These are phyloP conservation scores for Pristionchus pacificus DNA, from an alignment of 1,140 invertebrate genomes.

Conservation along the genomic window DNA sequence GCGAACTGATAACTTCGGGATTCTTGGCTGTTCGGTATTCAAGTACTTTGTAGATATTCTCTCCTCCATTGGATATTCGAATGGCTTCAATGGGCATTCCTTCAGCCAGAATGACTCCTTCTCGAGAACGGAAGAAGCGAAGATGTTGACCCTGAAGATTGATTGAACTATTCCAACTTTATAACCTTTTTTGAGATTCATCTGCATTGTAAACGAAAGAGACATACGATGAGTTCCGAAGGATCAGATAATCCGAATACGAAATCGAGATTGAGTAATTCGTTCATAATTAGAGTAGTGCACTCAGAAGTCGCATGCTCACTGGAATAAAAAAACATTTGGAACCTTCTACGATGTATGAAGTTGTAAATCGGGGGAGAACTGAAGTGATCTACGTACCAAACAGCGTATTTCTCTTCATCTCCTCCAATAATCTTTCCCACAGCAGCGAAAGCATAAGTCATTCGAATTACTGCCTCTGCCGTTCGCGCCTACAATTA, in stretches of 20 bases:
- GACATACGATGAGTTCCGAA: conserved; percentile 13
- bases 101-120: conserved; percentile 17
- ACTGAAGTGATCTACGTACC: too few relatives aligned
- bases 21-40: conserved; percentile 16
- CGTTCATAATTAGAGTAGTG: conserved; percentile 32
- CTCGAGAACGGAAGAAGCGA: conserved; percentile 20
- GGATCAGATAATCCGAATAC: conserved; percentile 34
- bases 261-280: conserved; percentile 29
- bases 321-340: conserved; percentile 29
- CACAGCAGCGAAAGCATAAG: conserved; percentile 50
- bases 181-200: too few relatives aligned
- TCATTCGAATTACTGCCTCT: conserved; percentile 41
- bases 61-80: conserved; percentile 3
- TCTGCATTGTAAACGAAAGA: too few relatives aligned
- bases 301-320: conserved; percentile 33
- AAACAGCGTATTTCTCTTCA: conserved; percentile 33
- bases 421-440: conserved; percentile 34
- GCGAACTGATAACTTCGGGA: conserved; percentile 25
- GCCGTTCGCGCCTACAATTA: conserved; percentile 34
- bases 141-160: conserved; percentile 13
- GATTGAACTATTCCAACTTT: too few relatives aligned
- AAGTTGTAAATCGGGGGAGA: too few relatives aligned
- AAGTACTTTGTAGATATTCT: conserved; percentile 9
- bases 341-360: too few relatives aligned
- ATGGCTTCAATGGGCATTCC: conserved; percentile 29